phyloP scores from a whole-genome alignment of 2,797 vertebrate species.

The Alcedo quadribrachys region DNA sequence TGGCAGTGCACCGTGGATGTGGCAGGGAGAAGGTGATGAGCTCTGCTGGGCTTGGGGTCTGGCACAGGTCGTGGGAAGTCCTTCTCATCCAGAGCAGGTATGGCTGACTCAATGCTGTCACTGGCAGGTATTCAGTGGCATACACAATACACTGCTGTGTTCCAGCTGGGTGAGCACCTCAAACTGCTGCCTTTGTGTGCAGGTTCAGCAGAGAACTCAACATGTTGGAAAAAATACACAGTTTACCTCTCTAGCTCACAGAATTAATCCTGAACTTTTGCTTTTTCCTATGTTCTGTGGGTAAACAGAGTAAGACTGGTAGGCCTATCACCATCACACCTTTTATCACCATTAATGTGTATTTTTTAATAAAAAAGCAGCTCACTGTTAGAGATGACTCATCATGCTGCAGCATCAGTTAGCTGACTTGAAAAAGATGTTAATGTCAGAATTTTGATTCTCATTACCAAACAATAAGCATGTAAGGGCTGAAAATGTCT shows the following conservation, averaged over 20 bases:
- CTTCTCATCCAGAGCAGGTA: background rate
- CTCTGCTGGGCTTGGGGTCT: background rate
- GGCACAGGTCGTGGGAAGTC: background rate
- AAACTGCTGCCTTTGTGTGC: background rate
- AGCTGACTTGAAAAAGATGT: slow-evolving; percentile 9
- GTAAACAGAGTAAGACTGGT: background rate
- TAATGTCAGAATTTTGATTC: slow-evolving; percentile 26
- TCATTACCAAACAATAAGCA: slow-evolving; percentile 20
- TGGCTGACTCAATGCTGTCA: background rate
- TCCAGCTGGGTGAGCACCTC: background rate
- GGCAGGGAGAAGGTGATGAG: background rate
- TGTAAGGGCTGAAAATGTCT: slow-evolving; percentile 2
- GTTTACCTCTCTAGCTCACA: background rate
- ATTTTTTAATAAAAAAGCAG: background rate
- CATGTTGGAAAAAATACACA: background rate
- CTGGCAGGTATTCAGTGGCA: background rate
- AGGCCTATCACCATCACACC: background rate
- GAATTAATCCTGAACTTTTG: background rate
- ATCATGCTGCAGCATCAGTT: slow-evolving; percentile 25
- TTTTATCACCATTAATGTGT: background rate
- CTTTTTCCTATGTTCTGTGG: background rate
- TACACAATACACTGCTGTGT: background rate
- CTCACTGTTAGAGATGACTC: slow-evolving; percentile 13
- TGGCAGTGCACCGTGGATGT: background rate
- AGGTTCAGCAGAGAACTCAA: background rate